A percentile compares a stretch with the other conserved stretches of the same genome.
Evolutionary conservation across 2,113 vertebrate genomes (phyloP).

Genomic region (Ptychochromis oligacanthus): DNA sequence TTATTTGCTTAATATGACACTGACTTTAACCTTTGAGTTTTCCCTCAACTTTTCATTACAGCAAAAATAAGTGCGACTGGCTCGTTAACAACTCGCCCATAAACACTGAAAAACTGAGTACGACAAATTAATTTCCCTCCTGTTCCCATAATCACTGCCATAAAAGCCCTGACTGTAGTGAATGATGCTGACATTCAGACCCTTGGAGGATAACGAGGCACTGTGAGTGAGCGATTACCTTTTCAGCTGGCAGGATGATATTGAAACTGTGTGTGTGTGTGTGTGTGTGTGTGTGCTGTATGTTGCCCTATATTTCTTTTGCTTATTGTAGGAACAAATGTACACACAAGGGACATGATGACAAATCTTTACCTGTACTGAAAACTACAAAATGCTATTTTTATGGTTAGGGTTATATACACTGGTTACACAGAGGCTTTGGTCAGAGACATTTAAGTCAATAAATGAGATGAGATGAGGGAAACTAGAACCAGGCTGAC

Average conservation of each 20-base stretch:
- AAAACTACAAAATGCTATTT: not conserved
- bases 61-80: not conserved
- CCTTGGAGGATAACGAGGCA: not conserved
- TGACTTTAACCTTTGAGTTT: not conserved
- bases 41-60: not conserved
- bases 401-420: not conserved
- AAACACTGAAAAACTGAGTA: not conserved
- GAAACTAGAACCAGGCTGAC: not conserved
- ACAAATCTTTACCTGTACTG: constrained; percentile 11
- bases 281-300: not conserved
- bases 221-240: not conserved
- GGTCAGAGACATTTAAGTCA: not conserved
- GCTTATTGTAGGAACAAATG: not conserved
- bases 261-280: not conserved
- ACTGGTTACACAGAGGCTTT: not conserved
- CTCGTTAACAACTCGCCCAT: not conserved
- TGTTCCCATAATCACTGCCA: constrained; percentile 1
- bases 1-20: not conserved
- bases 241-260: not conserved
- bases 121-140: constrained; percentile 18
- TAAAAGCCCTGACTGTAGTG: not conserved
- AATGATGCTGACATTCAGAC: constrained; percentile 4
- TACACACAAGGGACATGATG: not conserved
- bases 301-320: not conserved
- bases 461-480: not conserved